Percentiles rank a stretch among this genome's conserved stretches.
Conservation (phyloP, 2,888 invertebrate species). For the Cantharis nigra region DNA sequence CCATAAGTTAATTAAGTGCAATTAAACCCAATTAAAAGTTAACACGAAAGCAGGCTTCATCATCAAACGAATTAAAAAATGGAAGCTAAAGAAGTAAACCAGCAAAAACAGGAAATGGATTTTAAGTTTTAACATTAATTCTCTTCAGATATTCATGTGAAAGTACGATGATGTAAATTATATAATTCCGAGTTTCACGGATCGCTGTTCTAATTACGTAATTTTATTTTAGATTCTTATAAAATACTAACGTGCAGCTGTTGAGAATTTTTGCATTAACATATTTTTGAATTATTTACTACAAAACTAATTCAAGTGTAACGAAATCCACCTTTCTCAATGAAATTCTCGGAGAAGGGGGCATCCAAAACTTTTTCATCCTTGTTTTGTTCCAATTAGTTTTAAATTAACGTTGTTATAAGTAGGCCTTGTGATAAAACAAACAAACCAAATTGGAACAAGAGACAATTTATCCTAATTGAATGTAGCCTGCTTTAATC, state of each 20-base stretch:
- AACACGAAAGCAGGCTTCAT: not conserved
- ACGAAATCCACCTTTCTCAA: not conserved
- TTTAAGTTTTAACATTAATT: not conserved
- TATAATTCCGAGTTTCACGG: slow-evolving; percentile 4
- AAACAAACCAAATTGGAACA: not conserved
- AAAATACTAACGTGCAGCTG: not conserved
- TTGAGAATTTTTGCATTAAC: not conserved
- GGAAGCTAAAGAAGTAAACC: not conserved
- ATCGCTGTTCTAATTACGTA: slow-evolving; percentile 2
- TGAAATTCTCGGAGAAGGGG: not conserved
- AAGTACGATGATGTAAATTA: slow-evolving; percentile 3
- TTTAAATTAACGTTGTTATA: not conserved
- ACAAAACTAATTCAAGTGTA: not conserved
- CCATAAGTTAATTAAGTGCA: not conserved
- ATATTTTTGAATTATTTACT: not conserved
- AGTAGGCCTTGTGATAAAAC: not conserved
- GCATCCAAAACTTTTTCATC: not conserved
- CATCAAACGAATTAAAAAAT: not conserved
- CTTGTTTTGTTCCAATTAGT: not conserved
- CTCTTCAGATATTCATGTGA: slow-evolving; percentile 1
- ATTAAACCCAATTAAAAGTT: slow-evolving; percentile 1
- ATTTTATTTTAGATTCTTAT: not conserved
- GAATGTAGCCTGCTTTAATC: not conserved
- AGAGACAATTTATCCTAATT: slow-evolving; percentile 1
- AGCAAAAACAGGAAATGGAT: not conserved